phyloP scores from a whole-genome alignment of 2,113 vertebrate genomes.

The Rhinolophus ferrumequinum region DNA sequence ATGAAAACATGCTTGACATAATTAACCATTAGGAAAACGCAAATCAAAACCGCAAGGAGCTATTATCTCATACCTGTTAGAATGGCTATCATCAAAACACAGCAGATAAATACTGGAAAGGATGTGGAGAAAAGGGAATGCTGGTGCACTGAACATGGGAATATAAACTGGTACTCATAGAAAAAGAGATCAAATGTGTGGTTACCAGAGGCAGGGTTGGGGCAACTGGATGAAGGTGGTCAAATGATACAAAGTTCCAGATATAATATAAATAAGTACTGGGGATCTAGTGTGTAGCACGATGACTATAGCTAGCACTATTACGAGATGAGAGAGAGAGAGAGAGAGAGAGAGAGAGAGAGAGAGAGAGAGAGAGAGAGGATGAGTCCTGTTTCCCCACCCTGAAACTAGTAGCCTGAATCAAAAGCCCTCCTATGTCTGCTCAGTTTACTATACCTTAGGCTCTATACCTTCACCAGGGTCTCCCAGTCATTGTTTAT shows the following conservation, averaged over 20 bases:
- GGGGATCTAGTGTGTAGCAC: not conserved
- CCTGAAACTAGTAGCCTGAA: too few species aligned
- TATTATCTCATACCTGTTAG: not conserved
- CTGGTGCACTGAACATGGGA: fast-evolving
- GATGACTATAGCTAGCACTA: not conserved
- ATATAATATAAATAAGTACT: not conserved
- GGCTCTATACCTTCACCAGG: fast-evolving
- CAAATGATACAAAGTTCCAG: not conserved
- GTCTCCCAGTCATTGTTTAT: not conserved
- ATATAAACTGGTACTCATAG: not conserved
- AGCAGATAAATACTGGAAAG: not conserved
- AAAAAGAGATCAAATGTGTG: not conserved
- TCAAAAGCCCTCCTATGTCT: fast-evolving
- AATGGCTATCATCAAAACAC: not conserved
- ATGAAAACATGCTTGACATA: not conserved
- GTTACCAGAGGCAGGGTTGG: not conserved
- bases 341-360: not conserved
- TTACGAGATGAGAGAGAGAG: fast-evolving
- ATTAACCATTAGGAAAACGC: not conserved
- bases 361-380: not conserved
- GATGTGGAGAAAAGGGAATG: not conserved
- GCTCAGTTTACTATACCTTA: fast-evolving
- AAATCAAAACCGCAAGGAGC: not conserved
- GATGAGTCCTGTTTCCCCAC: not conserved
- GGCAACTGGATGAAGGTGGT: too few species aligned